Evolutionary conservation across 2,797 vertebrate genomes (phyloP), one percentile per base, ranked within the genome.

Genomic region (Poecilia velifera): DNA sequence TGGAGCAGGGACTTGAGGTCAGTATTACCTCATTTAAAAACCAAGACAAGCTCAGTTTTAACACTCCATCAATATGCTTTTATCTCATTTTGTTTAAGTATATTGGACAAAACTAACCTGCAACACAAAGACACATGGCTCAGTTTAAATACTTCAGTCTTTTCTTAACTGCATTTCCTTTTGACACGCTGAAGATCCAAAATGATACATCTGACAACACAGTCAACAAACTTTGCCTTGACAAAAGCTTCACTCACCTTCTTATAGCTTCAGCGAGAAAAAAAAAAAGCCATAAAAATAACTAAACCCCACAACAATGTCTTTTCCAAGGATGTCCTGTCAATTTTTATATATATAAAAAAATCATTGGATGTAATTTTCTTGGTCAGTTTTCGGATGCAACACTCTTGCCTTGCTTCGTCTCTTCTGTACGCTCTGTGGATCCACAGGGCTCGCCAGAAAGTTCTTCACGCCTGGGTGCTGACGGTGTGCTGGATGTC

Each of bases 331-430:
- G 72, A 31, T 13, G 59, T 77, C 68, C 68, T 41, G 31, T 43
- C 53, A 59, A 41, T 59, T 79, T 74, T 49, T 57, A 70, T 70
- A 74, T 66, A 31, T 31, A 31, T 72, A 83, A 62, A 43, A 45
- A 68, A 45, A 46, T 71, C 51, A 62, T 79, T 81, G 10, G 75
- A 25, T 76, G 72, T 39, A 0, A 31, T 49, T 59, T 84, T 72
- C 47, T 75, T 72, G 39, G 62, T 91, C 77, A 92, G 55, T 90
- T 90, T 81, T 72, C 81, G 25, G 85, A 46, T 70, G 62, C 78
- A 14, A 82, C 83, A 75, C 75, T 84, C 75, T 89, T 79, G 82
- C 96, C 96, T n/a, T 93, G 88, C 90, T 97, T 95, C 0, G 95
- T 87, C 43, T 93, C 95, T n/a, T 94, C 95, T 0, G 92, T 80